Percentiles rank a stretch among this genome's conserved stretches.
phyloP scores from a whole-genome alignment of 2,888 invertebrate species.

The Chydorus sphaericus region DNA sequence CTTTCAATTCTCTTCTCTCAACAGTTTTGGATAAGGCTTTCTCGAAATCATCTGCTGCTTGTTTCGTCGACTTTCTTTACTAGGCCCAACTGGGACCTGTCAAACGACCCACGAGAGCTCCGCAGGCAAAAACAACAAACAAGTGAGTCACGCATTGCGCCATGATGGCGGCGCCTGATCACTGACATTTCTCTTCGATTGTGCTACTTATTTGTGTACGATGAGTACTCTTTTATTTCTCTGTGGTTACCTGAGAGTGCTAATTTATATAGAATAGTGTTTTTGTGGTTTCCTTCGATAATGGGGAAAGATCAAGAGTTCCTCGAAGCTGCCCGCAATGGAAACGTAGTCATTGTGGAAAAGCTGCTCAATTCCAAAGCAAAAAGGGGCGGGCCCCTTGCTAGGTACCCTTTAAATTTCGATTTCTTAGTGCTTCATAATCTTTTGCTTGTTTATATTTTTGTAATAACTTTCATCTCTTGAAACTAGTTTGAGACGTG shows the following conservation, averaged over 20 bases:
- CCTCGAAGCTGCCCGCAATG: conserved; percentile 85
- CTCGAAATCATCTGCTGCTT: neutral
- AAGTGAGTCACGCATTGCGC: conserved; percentile 2
- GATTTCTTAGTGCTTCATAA: neutral
- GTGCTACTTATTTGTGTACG: neutral
- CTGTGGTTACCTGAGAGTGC: too few species aligned
- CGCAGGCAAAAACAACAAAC: conserved; percentile 1
- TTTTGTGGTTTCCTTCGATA: too few species aligned
- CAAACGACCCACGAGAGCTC: too few species aligned
- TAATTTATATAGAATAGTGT: too few species aligned
- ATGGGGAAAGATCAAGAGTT: conserved; percentile 97
- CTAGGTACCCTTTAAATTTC: conserved; percentile 45
- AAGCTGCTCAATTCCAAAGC: conserved; percentile 77
- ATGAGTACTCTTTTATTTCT: too few species aligned
- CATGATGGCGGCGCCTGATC: conserved; percentile 56
- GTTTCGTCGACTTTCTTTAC: neutral
- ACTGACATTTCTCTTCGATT: conserved; percentile 45
- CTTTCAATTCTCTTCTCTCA: neutral
- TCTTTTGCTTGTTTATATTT: conserved; percentile 12
- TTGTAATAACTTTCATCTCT: too few species aligned
- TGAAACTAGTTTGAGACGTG: conserved; percentile 60
- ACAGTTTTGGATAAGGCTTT: too few species aligned
- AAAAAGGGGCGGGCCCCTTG: conserved; percentile 83
- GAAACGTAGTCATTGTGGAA: conserved; percentile 74
- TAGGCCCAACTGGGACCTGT: neutral